These are phyloP conservation scores for roundworm (Caenorhabditis elegans) DNA, from an alignment of 1,140 invertebrate species.

Conservation along the genomic window WBcel235 BX284603.4:9351001-9351500, in stretches of 20 bases:
- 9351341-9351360: constrained; percentile 55
- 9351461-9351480: background rate
- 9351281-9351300: constrained; percentile 65
- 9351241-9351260: constrained; percentile 18
- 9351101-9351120: constrained; percentile 17
- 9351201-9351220: background rate
- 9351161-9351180: constrained; percentile 28
- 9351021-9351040: constrained; percentile 54
- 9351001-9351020: constrained; percentile 55
- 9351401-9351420: background rate
- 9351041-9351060: background rate
- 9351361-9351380: constrained; percentile 21
- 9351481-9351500: background rate
- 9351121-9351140: background rate
- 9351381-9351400: background rate
- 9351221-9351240: background rate
- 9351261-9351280: constrained; percentile 51
- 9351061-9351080: background rate
- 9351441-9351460: constrained; percentile 15
- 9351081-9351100: background rate
- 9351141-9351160: background rate
- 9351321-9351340: constrained; percentile 57
- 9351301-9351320: constrained; percentile 56
- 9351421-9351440: background rate
- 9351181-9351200: background rate